Evolutionary conservation across 2,113 vertebrate species (phyloP).

Genomic region (Hippocampus mohnikei): DNA sequence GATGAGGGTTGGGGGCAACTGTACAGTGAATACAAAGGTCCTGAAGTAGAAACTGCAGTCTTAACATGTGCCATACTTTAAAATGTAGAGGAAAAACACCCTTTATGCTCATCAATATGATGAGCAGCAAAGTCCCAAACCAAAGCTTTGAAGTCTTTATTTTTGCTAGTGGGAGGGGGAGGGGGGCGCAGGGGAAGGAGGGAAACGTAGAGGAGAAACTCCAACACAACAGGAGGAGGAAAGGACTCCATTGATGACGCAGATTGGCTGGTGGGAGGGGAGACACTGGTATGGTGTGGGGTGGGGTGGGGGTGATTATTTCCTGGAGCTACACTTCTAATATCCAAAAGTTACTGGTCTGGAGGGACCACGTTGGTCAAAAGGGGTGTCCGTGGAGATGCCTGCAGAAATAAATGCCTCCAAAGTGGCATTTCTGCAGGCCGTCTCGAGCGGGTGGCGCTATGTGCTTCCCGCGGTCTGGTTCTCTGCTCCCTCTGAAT

Average conservation of each 20-base stretch:
- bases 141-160: conserved; percentile 87
- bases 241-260: conserved; percentile 75
- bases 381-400: conserved; percentile 77
- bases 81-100: conserved; percentile 78
- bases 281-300: conserved; percentile 71
- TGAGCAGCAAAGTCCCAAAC: conserved; percentile 93
- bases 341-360: conserved; percentile 77
- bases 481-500: conserved; percentile 81
- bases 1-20: conserved; percentile 22
- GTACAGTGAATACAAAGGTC: conserved; percentile 78
- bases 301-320: conserved; percentile 71
- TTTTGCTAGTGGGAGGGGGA: conserved; percentile 77
- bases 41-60: conserved; percentile 84
- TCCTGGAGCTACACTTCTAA: conserved; percentile 79
- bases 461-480: conserved; percentile 90
- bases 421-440: conserved; percentile 77
- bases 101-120: conserved; percentile 98
- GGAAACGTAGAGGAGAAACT: conserved; percentile 66
- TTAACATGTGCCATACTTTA: conserved; percentile 87
- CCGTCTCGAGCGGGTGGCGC: conserved; percentile 68
- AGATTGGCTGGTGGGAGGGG: conserved; percentile 66
- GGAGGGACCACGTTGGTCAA: conserved; percentile 69
- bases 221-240: conserved; percentile 42
- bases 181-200: conserved; percentile 15
- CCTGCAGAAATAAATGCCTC: conserved; percentile 74